A percentile compares a stretch with the other conserved stretches of the same genome.
Conservation (phyloP, 1,140 invertebrate species). For the Microplitis demolitor region DNA sequence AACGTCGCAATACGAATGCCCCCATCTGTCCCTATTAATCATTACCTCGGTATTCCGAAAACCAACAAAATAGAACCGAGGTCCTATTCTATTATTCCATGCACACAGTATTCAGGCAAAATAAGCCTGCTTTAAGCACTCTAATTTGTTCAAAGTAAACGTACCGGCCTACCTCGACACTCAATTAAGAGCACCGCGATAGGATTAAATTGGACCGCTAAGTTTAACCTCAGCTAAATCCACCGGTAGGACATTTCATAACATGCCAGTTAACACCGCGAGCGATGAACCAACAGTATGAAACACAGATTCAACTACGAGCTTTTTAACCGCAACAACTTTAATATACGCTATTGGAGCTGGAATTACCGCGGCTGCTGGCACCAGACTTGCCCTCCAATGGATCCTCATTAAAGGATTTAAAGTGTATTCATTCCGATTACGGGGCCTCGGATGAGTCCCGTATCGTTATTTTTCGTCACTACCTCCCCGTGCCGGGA, state of each 20-base stretch:
- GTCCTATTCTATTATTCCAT: too few species aligned
- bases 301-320: slow-evolving; percentile 71
- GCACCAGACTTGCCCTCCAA: slow-evolving; percentile 68
- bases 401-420: too few species aligned
- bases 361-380: slow-evolving; percentile 87
- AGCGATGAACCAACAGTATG: slow-evolving; percentile 70
- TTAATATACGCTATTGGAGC: slow-evolving; percentile 90
- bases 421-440: slow-evolving; percentile 73
- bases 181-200: too few species aligned
- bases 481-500: slow-evolving; percentile 56
- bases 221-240: slow-evolving; percentile 4
- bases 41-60: slow-evolving; percentile 66
- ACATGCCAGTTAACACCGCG: too few species aligned
- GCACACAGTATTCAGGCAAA: too few species aligned
- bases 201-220: too few species aligned
- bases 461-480: slow-evolving; percentile 71
- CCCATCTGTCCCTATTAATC: slow-evolving; percentile 75
- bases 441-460: slow-evolving; percentile 78
- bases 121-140: too few species aligned
- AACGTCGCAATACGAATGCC: slow-evolving; percentile 74
- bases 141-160: too few species aligned
- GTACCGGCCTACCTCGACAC: slow-evolving; percentile 12
- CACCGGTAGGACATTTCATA: slow-evolving; percentile 2
- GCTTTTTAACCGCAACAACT: slow-evolving; percentile 82
- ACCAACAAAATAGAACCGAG: too few species aligned